Conservation (phyloP, 2,888 invertebrate species). For the Willowsia nigromaculata region DNA sequence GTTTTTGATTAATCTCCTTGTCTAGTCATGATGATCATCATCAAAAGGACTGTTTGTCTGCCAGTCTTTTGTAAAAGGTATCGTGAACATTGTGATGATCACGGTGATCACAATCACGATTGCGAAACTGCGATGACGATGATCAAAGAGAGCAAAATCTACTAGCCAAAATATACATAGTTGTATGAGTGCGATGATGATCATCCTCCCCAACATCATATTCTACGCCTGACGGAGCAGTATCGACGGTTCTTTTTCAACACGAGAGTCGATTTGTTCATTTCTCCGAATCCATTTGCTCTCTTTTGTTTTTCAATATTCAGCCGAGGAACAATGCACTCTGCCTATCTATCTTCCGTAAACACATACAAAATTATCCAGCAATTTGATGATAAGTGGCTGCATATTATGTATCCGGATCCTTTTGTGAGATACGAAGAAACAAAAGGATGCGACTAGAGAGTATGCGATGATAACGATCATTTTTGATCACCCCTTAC, state of each 20-base stretch:
- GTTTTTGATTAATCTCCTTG: constrained; percentile 32
- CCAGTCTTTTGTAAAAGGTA: not conserved
- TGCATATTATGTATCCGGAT: no score
- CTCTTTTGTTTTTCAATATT: not conserved
- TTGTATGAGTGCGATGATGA: not conserved
- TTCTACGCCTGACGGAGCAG: not conserved
- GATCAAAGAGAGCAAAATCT: constrained; percentile 4
- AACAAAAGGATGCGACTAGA: no score
- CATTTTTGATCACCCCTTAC: no score
- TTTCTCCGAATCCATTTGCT: not conserved
- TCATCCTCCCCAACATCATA: not conserved
- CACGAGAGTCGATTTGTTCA: constrained; percentile 16
- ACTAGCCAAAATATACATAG: not conserved
- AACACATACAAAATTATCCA: no score
- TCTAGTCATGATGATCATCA: not conserved
- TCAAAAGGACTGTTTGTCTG: not conserved
- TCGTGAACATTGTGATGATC: not conserved
- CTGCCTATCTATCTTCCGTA: not conserved
- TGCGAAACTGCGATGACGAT: not conserved
- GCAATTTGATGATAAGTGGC: no score
- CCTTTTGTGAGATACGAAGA: no score
- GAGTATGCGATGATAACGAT: no score
- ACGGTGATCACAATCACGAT: not conserved
- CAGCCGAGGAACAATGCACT: not conserved
- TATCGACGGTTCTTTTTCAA: not conserved